phyloP scores from a whole-genome alignment of 2,113 vertebrate species.

The Tragelaphus buxtoni region DNA sequence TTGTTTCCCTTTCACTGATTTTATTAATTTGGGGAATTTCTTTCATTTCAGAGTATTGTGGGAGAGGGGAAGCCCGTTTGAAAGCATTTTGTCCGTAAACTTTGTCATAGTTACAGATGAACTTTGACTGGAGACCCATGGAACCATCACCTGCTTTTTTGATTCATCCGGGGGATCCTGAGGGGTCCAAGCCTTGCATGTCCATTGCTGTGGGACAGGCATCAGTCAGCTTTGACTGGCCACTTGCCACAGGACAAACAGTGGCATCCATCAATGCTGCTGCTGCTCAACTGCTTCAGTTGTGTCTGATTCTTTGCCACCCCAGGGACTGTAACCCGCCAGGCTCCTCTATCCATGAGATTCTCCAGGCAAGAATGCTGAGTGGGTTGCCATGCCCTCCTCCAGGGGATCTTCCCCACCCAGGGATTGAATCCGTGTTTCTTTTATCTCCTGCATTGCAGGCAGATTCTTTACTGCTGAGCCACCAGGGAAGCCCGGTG shows the following conservation, averaged over 20 bases:
- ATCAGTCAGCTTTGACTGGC: neutral
- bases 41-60: neutral
- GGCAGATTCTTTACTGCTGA: neutral
- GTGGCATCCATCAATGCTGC: neutral
- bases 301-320: neutral
- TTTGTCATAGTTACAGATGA: neutral
- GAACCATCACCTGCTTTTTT: neutral
- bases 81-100: neutral
- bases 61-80: neutral
- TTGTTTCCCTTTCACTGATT: neutral
- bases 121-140: neutral
- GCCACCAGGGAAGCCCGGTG: neutral
- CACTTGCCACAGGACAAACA: neutral
- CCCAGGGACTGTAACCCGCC: neutral
- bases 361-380: neutral
- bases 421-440: neutral
- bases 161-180: neutral
- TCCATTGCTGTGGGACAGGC: fast-evolving
- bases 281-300: neutral
- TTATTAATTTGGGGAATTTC: neutral
- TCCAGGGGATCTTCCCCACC: neutral
- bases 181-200: neutral
- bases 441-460: neutral
- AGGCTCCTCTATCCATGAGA: neutral
- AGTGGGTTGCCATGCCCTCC: neutral